Percentiles rank a stretch among this genome's conserved stretches.
phyloP scores from a whole-genome alignment of 2,888 invertebrate genomes.

The Macaria notata region DNA sequence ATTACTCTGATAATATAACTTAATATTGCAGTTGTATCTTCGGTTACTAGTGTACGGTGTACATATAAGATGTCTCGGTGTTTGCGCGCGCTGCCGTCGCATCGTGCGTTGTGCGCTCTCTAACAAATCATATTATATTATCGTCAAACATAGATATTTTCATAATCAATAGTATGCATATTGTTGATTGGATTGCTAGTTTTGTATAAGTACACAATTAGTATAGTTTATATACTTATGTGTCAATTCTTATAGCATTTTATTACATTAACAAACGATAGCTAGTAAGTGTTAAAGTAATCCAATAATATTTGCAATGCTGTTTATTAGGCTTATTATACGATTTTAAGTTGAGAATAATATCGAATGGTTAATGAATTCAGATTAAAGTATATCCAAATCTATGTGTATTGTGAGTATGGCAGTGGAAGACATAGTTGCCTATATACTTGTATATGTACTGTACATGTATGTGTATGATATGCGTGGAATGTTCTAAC shows the following conservation, averaged over 20 bases:
- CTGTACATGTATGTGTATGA: slow-evolving; percentile 9
- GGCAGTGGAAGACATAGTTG: slow-evolving; percentile 10
- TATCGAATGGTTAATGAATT: slow-evolving; percentile 35
- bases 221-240: slow-evolving; percentile 84
- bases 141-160: slow-evolving; percentile 74
- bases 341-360: slow-evolving; percentile 44
- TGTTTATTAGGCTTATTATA: slow-evolving; percentile 65
- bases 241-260: slow-evolving; percentile 83
- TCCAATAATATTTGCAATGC: slow-evolving; percentile 61
- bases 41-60: slow-evolving; percentile 59
- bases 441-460: slow-evolving; percentile 11
- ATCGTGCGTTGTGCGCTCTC: slow-evolving; percentile 30
- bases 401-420: slow-evolving; percentile 23
- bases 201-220: slow-evolving; percentile 81
- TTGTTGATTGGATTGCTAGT: slow-evolving; percentile 79
- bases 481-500: slow-evolving; percentile 16
- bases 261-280: slow-evolving; percentile 80
- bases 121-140: slow-evolving; percentile 63
- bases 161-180: slow-evolving; percentile 79
- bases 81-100: slow-evolving; percentile 45
- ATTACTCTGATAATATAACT: slow-evolving; percentile 67
- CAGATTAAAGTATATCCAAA: slow-evolving; percentile 24
- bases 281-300: slow-evolving; percentile 81
- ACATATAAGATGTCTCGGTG: slow-evolving; percentile 54
- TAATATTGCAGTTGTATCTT: slow-evolving; percentile 65